Evolutionary conservation across 1,140 invertebrate species (phyloP).

Genomic region (Drosophila eugracilis): DNA sequence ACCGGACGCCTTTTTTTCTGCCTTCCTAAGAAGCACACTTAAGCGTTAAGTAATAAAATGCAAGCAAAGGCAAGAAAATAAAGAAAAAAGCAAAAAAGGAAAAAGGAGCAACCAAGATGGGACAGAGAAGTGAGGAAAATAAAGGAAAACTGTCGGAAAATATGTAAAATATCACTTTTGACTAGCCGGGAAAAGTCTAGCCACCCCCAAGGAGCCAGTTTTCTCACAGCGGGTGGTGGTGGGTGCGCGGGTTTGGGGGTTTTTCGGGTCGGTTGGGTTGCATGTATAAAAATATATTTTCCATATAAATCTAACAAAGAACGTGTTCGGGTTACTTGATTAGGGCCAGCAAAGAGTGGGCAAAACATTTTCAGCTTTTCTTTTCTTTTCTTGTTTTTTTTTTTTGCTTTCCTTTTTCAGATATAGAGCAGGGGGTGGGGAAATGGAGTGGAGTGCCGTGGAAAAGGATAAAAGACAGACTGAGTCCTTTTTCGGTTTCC

Average conservation of each 20-base stretch:
- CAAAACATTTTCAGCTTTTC: slow-evolving; percentile 29
- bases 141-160: slow-evolving; percentile 46
- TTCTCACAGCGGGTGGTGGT: slow-evolving; percentile 44
- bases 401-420: slow-evolving; percentile 8
- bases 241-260: not conserved
- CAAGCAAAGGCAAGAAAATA: slow-evolving; percentile 72
- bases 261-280: slow-evolving; percentile 36
- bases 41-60: slow-evolving; percentile 82
- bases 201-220: slow-evolving; percentile 60
- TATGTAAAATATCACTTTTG: slow-evolving; percentile 82
- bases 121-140: slow-evolving; percentile 24
- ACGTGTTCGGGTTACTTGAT: slow-evolving; percentile 82
- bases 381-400: not conserved
- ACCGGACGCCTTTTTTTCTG: not conserved
- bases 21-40: slow-evolving; percentile 61
- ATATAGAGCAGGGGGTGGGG: slow-evolving; percentile 1
- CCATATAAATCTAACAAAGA: slow-evolving; percentile 83
- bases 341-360: slow-evolving; percentile 67
- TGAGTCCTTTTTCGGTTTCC: slow-evolving; percentile 57
- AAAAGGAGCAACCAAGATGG: slow-evolving; percentile 44
- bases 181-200: slow-evolving; percentile 61
- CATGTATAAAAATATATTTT: slow-evolving; percentile 82
- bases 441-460: slow-evolving; percentile 9
- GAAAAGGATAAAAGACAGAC: slow-evolving; percentile 40
- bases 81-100: too few relatives aligned